Evolutionary conservation across 2,113 vertebrate species (phyloP), one percentile per base, ranked within the genome.

Genomic region (Sterna hirundo): DNA sequence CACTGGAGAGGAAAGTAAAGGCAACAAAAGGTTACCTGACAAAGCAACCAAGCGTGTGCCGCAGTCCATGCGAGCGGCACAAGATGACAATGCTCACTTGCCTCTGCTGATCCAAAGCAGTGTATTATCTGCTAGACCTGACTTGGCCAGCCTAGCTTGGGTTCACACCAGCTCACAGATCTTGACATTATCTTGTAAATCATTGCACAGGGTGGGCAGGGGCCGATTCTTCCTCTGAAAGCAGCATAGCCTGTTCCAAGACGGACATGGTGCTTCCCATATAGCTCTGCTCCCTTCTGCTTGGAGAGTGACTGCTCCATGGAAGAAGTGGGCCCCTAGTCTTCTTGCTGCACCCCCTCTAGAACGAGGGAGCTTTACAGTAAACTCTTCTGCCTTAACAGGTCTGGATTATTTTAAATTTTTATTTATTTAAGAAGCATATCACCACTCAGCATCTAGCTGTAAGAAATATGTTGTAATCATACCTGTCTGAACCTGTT

Each of bases 241-340:
- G 83, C 51, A 66, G 51, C n/a, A 1, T 4, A 47, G 49, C 36
- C 58, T 70, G 40, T 60, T 76, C 52, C 6, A 22, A 49, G 60
- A 20, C 0, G 0, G 30, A 38, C 38, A 36, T 0, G 7, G n/a
- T 22, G 36, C 61, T 44, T 11, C 13, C 44, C 52, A 10, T 8
- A 10, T 8, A 47, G 60, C 47, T 61, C 34, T 51, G 51, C 52
- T 82, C 62, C 49, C 55, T 36, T 36, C 58, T 27, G 69, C 81
- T 61, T 49, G 14, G 54, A 69, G 49, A 57, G 8, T 11, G 29
- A 15, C 25, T 40, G 42, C 49, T 80, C 23, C 1, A 0, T 3
- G 47, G 46, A 58, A 75, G 42, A 26, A n/a, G 47, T 15, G 36
- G 26, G 29, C 22, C 3, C 21, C 12, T 10, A 4, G 3, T 46